These are phyloP conservation scores for Enteromius paludinosus DNA, from an alignment of 2,797 vertebrate genomes.

Conservation along the genomic window DNA sequence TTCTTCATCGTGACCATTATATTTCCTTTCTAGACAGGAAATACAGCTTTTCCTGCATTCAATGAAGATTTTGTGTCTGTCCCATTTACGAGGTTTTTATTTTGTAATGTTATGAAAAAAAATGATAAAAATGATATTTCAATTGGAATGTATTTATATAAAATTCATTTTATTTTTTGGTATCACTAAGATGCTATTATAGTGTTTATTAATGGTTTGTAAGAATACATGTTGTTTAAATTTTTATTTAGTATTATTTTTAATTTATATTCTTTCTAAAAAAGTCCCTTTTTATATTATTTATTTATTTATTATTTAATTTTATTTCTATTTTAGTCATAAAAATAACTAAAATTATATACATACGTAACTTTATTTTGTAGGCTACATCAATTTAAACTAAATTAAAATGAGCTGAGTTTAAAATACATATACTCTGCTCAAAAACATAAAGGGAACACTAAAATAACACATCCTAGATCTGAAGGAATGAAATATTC, in stretches of 20 bases:
- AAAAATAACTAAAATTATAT: too few species aligned
- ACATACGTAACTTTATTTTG: too few species aligned
- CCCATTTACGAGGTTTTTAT: neutral
- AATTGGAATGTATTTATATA: neutral
- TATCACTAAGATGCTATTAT: neutral
- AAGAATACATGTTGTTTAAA: neutral
- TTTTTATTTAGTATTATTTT: too few species aligned
- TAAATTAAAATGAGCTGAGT: neutral
- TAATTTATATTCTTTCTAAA: too few species aligned
- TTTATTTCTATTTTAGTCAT: too few species aligned
- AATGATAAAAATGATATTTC: neutral
- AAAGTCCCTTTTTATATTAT: too few species aligned
- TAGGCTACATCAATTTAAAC: neutral
- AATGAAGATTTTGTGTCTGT: neutral
- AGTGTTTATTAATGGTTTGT: neutral
- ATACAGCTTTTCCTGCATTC: neutral
- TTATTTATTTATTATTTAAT: too few species aligned
- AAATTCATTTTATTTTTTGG: neutral
- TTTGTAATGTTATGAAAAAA: neutral
- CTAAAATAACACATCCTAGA: too few species aligned
- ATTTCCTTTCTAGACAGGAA: neutral
- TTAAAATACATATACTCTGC: neutral
- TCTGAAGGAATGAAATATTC: too few species aligned
- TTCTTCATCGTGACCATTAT: neutral
- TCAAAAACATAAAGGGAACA: too few species aligned